Evolutionary conservation across 2,888 invertebrate species (phyloP).

Genomic region (Dugesia japonica): DNA sequence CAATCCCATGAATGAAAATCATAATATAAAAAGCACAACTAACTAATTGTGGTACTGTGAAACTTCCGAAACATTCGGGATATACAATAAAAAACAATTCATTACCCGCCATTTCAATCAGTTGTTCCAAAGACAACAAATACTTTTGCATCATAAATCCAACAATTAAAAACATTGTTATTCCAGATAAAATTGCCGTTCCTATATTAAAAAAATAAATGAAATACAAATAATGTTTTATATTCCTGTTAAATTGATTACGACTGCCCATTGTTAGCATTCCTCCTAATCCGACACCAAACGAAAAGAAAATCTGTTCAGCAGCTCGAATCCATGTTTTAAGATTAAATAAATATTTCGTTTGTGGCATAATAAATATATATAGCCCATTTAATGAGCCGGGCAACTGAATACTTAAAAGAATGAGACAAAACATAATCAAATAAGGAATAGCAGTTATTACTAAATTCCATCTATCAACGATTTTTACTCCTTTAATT

Average conservation of each 20-base stretch:
- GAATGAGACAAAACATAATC: neutral
- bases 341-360: neutral
- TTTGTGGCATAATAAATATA: neutral
- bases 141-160: neutral
- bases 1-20: neutral
- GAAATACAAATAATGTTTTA: neutral
- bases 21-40: neutral
- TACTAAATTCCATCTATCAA: neutral
- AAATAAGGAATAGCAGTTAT: neutral
- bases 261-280: neutral
- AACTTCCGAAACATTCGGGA: neutral
- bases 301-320: neutral
- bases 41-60: neutral
- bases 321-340: neutral
- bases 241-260: neutral
- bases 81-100: neutral
- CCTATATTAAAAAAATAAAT: neutral
- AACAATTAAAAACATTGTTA: neutral
- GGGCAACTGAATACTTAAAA: neutral
- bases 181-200: neutral
- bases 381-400: neutral
- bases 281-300: neutral
- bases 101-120: neutral
- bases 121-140: neutral
- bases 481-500: neutral